Base-by-base conservation (phyloP, 2,113 vertebrate species). In the Scolopax mira region DNA sequence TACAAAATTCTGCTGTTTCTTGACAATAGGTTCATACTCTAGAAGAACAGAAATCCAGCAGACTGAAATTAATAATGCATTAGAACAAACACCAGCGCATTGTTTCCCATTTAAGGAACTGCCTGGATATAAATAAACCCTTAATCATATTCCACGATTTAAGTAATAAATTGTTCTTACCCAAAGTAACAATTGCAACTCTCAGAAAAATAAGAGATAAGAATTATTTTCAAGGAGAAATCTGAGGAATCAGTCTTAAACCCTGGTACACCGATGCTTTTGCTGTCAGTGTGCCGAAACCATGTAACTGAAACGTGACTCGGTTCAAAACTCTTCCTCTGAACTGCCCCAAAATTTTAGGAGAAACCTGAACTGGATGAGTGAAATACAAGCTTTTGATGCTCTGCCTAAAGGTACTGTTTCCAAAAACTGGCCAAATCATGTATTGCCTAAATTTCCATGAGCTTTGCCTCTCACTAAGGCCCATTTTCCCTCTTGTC, bases 51-150 rank as follows among this genome's bases (percentile, higher is more conserved):
- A 94, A 90, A 94, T 94, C 84, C 95, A 97, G 30, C 90, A 90
- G 94, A 35, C 75, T 90, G 85, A 96, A 96, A 96, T 97, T 80
- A 97, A 96, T 96, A 96, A 92, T 91, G 64, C 64, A 87, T 94
- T 94, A 94, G 66, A 82, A 93, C n/a, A 67, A 96, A 96, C 94
- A 96, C 13, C 66, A 94, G 67, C 19, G 92, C 94, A 87, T 96
- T 96, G 96, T 95, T 97, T 96, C 89, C 97, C 94, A 87, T 96
- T 93, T 97, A 97, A 96, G 96, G 95, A 96, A 69, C 75, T 81
- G 93, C 67, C 49, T 94, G 73, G 82, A 75, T 97, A 90, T 92
- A 96, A 97, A 95, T 83, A 96, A 94, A 85, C n/a, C 58, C 89
- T 96, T 96, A 60, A 33, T 89, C 66, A 71, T 62, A 77, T 62